phyloP scores from a whole-genome alignment of 2,797 vertebrate species.

The Karalla daura region DNA sequence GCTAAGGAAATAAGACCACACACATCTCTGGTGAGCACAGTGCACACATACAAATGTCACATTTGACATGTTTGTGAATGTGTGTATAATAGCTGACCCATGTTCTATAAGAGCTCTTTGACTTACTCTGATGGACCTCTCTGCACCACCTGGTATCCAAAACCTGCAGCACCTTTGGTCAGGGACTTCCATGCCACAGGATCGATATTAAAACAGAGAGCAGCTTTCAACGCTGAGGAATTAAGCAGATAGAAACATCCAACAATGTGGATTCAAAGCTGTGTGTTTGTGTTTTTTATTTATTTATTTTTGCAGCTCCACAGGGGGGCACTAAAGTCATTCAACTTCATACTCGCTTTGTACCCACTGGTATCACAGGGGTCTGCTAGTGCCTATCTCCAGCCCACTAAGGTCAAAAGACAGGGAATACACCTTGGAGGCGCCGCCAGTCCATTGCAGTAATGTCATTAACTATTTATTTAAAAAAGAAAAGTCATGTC shows the following conservation, averaged over 20 bases:
- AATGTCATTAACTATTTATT: too few relatives aligned
- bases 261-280: background rate
- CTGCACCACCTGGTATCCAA: conserved; percentile 82
- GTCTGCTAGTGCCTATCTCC: too few relatives aligned
- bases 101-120: too few relatives aligned
- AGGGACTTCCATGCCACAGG: conserved; percentile 72
- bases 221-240: conserved; percentile 53
- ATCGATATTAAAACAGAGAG: conserved; percentile 76
- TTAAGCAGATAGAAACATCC: conserved; percentile 1
- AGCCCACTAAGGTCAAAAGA: too few relatives aligned
- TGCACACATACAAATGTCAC: too few relatives aligned
- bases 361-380: too few relatives aligned
- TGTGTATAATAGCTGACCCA: background rate
- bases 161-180: conserved; percentile 26
- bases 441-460: too few relatives aligned
- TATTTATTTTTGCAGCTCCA: background rate
- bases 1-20: conserved; percentile 52
- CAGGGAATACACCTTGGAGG: too few relatives aligned
- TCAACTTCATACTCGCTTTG: too few relatives aligned
- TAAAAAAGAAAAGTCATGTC: too few relatives aligned
- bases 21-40: too few relatives aligned
- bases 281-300: background rate
- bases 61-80: too few relatives aligned
- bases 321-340: background rate
- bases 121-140: conserved; percentile 66